These are phyloP conservation scores for Pongo abelii DNA, from an alignment of 2,113 vertebrate species.

Conservation along the genomic window DNA sequence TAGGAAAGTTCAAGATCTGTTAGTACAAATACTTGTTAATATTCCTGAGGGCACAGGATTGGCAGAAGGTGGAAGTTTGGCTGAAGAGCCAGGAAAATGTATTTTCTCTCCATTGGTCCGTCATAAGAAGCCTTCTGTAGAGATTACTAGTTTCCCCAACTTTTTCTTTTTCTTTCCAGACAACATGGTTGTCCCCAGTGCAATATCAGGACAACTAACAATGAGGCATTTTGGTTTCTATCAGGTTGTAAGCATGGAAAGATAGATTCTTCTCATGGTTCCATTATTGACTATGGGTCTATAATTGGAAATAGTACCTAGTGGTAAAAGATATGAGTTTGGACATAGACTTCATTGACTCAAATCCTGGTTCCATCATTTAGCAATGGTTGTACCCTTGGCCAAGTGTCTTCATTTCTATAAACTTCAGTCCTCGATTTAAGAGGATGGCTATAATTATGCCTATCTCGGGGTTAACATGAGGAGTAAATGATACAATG, in stretches of 20 bases:
- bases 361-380: not conserved
- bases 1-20: not conserved
- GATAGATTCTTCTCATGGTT: not conserved
- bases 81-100: not conserved
- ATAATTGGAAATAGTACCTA: not conserved
- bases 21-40: not conserved
- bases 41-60: not conserved
- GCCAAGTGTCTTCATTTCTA: not conserved
- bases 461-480: not conserved
- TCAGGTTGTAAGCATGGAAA: not conserved
- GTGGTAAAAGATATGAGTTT: not conserved
- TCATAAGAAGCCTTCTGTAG: not conserved
- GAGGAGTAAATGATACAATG: not conserved
- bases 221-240: not conserved
- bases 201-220: not conserved
- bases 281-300: not conserved
- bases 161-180: not conserved
- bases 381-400: not conserved
- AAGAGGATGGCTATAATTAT: not conserved
- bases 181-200: not conserved
- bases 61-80: not conserved
- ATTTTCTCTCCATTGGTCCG: not conserved
- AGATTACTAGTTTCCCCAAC: not conserved
- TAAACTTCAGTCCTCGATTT: slow-evolving; percentile 4
- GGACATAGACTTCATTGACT: not conserved